Evolutionary conservation across 2,113 vertebrate genomes (phyloP).

Genomic region (Microtus ochrogaster): DNA sequence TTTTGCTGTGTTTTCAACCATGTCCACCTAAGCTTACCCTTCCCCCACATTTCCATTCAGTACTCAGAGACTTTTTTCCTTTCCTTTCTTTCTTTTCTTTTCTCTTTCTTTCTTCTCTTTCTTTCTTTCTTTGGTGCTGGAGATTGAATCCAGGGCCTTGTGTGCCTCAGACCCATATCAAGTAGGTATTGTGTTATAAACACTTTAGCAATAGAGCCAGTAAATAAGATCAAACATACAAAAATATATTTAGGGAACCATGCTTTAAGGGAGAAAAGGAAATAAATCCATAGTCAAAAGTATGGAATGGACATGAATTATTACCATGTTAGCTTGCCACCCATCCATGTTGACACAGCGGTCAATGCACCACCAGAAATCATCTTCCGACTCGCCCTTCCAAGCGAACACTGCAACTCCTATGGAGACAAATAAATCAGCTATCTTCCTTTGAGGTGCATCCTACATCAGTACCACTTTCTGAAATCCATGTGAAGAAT

Average conservation of each 20-base stretch:
- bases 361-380: conserved; percentile 99
- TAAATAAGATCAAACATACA: conserved; percentile 62
- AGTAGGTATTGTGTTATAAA: conserved; percentile 40
- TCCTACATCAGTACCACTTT: not conserved
- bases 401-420: conserved; percentile 98
- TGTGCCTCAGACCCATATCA: conserved; percentile 42
- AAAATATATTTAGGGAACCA: conserved; percentile 73
- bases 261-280: conserved; percentile 68
- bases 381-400: conserved; percentile 99
- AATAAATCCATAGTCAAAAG: conserved; percentile 49
- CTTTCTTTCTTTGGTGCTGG: not conserved
- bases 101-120: too few species aligned
- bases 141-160: conserved; percentile 35
- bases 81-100: not conserved
- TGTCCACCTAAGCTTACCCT: conserved; percentile 49
- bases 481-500: conserved; percentile 12
- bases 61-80: conserved; percentile 14
- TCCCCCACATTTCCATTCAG: conserved; percentile 67
- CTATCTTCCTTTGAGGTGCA: not conserved
- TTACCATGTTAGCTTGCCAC: conserved; percentile 99
- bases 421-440: conserved; percentile 80
- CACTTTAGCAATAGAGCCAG: conserved; percentile 53
- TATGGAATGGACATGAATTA: conserved; percentile 7
- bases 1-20: conserved; percentile 33
- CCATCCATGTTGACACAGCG: conserved; percentile 95